Evolutionary conservation across 2,888 invertebrate species (phyloP).

Genomic region (Apeira syringaria): DNA sequence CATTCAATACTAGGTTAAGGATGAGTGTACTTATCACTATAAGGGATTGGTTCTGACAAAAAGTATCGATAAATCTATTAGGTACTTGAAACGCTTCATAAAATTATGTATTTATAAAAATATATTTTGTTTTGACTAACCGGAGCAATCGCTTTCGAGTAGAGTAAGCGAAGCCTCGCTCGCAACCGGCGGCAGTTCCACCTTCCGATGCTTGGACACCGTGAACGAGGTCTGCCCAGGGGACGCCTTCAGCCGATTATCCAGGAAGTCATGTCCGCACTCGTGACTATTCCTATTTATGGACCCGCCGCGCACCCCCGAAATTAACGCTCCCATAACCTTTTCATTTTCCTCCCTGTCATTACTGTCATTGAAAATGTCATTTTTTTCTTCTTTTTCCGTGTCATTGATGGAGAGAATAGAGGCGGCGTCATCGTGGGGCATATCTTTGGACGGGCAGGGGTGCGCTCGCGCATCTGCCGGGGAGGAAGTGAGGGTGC

Average conservation of each 20-base stretch:
- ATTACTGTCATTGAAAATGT: slow-evolving; percentile 65
- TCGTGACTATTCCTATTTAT: slow-evolving; percentile 58
- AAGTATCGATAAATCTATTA: too few species aligned
- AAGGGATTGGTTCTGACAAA: too few species aligned
- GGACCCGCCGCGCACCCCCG: slow-evolving; percentile 54
- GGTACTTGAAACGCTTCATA: too few species aligned
- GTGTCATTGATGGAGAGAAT: slow-evolving; percentile 52
- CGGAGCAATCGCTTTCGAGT: slow-evolving; percentile 57
- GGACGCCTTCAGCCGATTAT: slow-evolving; percentile 70
- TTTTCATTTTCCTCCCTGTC: slow-evolving; percentile 69
- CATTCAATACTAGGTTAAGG: too few species aligned
- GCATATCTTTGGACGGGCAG: slow-evolving; percentile 53
- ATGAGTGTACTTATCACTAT: too few species aligned
- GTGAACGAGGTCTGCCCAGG: slow-evolving; percentile 82
- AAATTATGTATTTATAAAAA: too few species aligned
- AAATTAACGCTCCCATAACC: slow-evolving; percentile 71
- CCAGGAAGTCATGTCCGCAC: slow-evolving; percentile 71
- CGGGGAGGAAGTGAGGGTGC: slow-evolving; percentile 52
- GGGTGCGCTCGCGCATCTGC: slow-evolving; percentile 38
- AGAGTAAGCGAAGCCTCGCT: slow-evolving; percentile 60
- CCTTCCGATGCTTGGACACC: slow-evolving; percentile 84
- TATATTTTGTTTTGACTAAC: slow-evolving; percentile 44
- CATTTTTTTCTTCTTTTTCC: slow-evolving; percentile 70
- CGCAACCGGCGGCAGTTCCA: slow-evolving; percentile 81
- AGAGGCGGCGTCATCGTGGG: slow-evolving; percentile 64